Conservation (phyloP, 2,113 vertebrate genomes). For the Patagioenas fasciata region DNA sequence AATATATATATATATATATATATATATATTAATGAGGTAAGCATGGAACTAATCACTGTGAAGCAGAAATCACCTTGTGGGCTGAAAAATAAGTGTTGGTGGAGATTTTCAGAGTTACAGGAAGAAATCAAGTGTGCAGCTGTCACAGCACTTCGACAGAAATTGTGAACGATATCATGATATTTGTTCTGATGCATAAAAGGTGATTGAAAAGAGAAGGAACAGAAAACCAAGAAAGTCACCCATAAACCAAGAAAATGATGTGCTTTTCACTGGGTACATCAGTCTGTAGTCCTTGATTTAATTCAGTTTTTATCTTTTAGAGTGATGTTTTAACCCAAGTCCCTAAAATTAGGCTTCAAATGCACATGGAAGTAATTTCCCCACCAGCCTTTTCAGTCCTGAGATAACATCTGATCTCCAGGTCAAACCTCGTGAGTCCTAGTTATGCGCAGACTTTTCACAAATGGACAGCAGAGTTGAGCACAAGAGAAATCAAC, state of each 20-base stretch:
- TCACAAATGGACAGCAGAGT: accelerated
- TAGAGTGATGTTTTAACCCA: not conserved
- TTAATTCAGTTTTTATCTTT: not conserved
- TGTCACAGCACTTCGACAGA: not conserved
- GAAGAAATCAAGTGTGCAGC: not conserved
- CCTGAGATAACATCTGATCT: not conserved
- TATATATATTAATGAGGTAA: not conserved
- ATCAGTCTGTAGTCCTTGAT: not conserved
- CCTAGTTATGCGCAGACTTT: not conserved
- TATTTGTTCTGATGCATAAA: not conserved
- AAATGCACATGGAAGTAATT: not conserved
- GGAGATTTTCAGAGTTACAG: not conserved
- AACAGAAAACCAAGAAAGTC: not conserved
- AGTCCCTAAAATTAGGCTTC: not conserved
- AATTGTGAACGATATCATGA: not conserved
- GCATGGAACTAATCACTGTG: not conserved
- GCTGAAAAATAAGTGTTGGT: not conserved
- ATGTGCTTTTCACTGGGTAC: too few species aligned
- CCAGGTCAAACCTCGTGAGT: not conserved
- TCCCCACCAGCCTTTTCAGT: not conserved
- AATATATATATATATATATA: not conserved
- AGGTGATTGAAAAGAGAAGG: not conserved
- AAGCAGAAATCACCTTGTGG: not conserved
- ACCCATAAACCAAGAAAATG: not conserved
- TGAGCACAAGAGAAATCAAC: not conserved